phyloP scores from a whole-genome alignment of 2,113 vertebrate species.

The Isichthys henryi region DNA sequence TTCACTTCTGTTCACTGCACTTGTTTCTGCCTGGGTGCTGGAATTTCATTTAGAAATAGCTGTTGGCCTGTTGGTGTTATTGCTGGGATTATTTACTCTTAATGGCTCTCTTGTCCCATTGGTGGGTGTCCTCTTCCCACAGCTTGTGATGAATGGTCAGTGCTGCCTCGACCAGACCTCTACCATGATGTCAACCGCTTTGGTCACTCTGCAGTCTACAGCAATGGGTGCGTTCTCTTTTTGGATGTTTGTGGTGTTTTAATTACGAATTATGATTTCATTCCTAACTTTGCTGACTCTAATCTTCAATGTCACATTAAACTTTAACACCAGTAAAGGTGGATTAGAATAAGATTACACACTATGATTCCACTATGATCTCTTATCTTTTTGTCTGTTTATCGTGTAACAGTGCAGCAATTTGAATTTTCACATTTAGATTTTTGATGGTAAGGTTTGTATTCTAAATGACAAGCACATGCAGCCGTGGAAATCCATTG shows the following conservation, averaged over 20 bases:
- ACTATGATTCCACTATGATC: not conserved
- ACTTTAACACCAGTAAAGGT: not conserved
- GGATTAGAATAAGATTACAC: not conserved
- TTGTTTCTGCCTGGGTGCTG: not conserved
- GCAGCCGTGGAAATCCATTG: not conserved
- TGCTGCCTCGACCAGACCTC: constrained; percentile 77
- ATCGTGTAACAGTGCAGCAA: not conserved
- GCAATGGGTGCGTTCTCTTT: constrained; percentile 68
- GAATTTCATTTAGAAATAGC: not conserved
- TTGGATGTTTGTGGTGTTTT: not conserved
- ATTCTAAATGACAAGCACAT: not conserved
- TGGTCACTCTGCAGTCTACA: constrained; percentile 81
- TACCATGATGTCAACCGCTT: constrained; percentile 86
- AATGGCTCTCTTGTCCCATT: not conserved
- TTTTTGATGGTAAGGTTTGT: not conserved
- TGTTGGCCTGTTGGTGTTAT: not conserved
- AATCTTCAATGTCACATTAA: not conserved
- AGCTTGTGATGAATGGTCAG: constrained; percentile 89
- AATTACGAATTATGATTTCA: not conserved
- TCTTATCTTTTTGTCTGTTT: not conserved
- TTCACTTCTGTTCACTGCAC: not conserved
- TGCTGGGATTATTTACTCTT: not conserved
- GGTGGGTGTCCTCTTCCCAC: constrained; percentile 5
- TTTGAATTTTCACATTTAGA: not conserved
- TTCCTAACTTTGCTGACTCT: not conserved